These are phyloP conservation scores for Eurosta solidaginis DNA, from an alignment of 1,140 invertebrate species.

Conservation along the genomic window DNA sequence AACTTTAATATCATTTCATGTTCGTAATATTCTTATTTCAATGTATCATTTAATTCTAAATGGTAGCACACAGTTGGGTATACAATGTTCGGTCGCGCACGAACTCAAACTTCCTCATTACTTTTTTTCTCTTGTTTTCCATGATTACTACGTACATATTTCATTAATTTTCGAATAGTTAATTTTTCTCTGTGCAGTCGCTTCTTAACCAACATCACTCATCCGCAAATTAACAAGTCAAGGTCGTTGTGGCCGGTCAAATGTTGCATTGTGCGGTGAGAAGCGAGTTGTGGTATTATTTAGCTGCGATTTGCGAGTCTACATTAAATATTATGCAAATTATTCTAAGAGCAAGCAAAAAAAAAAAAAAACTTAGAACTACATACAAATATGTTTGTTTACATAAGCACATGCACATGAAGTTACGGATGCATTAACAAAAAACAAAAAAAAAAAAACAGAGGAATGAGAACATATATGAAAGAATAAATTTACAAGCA, in stretches of 20 bases:
- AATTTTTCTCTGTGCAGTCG: slow-evolving; percentile 34
- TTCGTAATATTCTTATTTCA: no score
- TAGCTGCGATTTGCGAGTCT: slow-evolving; percentile 26
- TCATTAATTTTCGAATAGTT: background rate
- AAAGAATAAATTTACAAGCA: background rate
- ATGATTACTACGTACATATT: background rate
- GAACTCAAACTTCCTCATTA: no score
- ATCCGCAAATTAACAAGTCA: slow-evolving; percentile 54
- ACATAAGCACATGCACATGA: background rate
- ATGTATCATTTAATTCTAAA: no score
- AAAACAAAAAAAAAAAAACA: background rate
- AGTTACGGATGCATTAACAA: slow-evolving; percentile 19
- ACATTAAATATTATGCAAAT: slow-evolving; percentile 25
- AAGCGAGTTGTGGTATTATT: background rate
- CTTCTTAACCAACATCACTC: slow-evolving; percentile 33
- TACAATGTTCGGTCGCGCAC: no score
- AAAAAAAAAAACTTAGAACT: background rate
- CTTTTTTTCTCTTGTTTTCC: background rate
- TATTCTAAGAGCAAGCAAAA: background rate
- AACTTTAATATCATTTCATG: no score
- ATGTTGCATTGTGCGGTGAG: background rate
- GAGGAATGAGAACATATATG: background rate
- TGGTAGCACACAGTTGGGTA: no score
- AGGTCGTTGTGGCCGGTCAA: slow-evolving; percentile 41
- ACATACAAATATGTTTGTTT: background rate